Evolutionary conservation across 1,140 invertebrate genomes (phyloP).

Genomic region (Diabrotica undecimpunctata): DNA sequence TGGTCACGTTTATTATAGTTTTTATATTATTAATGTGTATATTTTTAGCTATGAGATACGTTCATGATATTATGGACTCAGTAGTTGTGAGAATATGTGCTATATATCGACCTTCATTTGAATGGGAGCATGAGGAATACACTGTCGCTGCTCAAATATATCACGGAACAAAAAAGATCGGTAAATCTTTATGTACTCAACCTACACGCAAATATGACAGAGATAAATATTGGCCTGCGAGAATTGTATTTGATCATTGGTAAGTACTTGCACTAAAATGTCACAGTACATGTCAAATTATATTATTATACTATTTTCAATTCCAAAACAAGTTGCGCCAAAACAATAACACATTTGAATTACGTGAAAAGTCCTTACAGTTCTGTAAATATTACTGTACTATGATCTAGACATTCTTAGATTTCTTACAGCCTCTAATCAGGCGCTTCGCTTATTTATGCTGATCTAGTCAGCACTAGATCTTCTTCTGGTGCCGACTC

Average conservation of each 20-base stretch:
- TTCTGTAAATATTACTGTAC: too few relatives aligned
- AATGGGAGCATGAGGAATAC: slow-evolving; percentile 84
- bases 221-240: slow-evolving; percentile 43
- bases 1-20: too few relatives aligned
- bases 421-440: too few relatives aligned
- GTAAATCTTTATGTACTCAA: slow-evolving; percentile 49
- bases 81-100: slow-evolving; percentile 80
- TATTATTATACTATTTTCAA: too few relatives aligned
- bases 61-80: slow-evolving; percentile 71
- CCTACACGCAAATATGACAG: slow-evolving; percentile 25
- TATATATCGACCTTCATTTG: slow-evolving; percentile 71
- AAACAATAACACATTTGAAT: too few relatives aligned
- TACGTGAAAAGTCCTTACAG: too few relatives aligned
- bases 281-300: too few relatives aligned
- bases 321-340: too few relatives aligned
- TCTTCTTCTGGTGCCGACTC: too few relatives aligned
- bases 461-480: too few relatives aligned
- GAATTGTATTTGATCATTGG: slow-evolving; percentile 37
- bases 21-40: background rate
- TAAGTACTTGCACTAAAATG: slow-evolving; percentile 12
- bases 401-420: too few relatives aligned
- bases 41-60: slow-evolving; percentile 58
- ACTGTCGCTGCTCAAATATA: slow-evolving; percentile 79
- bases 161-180: slow-evolving; percentile 78
- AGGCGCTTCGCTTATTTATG: too few relatives aligned